These are phyloP conservation scores for Cathartes aura DNA, from an alignment of 2,113 vertebrate species.

Conservation along the genomic window DNA sequence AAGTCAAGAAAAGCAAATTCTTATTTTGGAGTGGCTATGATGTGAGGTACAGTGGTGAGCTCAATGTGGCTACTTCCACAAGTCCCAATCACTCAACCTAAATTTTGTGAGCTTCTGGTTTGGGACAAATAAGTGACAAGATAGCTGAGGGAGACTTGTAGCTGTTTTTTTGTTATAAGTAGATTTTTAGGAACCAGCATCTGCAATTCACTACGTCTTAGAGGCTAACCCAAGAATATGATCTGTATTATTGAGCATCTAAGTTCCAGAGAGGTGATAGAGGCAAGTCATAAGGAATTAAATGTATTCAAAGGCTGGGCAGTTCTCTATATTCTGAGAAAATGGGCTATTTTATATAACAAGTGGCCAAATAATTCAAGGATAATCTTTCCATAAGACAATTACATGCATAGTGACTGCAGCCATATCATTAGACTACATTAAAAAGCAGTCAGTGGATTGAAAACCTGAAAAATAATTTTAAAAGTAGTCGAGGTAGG, in stretches of 20 bases:
- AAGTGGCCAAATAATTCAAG: background rate
- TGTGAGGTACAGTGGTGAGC: background rate
- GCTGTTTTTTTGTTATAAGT: background rate
- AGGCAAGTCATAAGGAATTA: background rate
- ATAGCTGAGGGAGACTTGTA: background rate
- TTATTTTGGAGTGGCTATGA: background rate
- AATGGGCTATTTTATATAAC: background rate
- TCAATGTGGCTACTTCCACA: background rate
- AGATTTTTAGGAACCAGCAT: background rate
- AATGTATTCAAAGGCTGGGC: background rate
- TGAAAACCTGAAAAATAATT: background rate
- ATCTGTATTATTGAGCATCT: background rate
- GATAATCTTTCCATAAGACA: background rate
- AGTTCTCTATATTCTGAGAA: background rate
- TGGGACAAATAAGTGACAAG: background rate
- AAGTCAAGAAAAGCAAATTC: background rate
- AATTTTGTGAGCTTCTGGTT: background rate
- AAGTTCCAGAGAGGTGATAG: background rate
- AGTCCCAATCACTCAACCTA: background rate
- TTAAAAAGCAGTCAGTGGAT: background rate
- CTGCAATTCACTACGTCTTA: background rate
- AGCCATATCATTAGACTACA: background rate
- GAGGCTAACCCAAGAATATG: background rate
- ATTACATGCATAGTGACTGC: background rate
- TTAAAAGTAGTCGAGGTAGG: background rate